Conservation (phyloP, 2,888 invertebrate species). For the Urechis unicinctus region DNA sequence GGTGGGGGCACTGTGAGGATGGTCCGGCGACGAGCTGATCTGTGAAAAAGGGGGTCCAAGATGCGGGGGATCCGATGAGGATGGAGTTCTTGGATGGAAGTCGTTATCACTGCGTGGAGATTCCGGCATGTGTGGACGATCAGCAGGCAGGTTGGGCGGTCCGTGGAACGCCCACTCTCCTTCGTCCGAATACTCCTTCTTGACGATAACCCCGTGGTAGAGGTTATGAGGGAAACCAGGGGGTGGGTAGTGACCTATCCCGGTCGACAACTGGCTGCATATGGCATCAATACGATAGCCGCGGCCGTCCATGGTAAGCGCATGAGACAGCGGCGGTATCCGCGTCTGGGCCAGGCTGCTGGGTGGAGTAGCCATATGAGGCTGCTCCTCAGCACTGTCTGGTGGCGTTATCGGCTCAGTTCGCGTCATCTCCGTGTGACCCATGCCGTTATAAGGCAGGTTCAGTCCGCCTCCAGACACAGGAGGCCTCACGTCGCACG, state of each 20-base stretch:
- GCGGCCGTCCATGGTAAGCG: neutral
- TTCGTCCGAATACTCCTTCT: slow-evolving; percentile 15
- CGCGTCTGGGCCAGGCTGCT: neutral
- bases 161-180: neutral
- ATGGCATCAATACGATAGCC: slow-evolving; percentile 25
- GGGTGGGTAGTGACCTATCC: slow-evolving; percentile 12
- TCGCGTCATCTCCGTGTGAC: neutral
- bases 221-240: slow-evolving; percentile 2
- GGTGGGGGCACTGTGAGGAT: neutral
- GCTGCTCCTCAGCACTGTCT: slow-evolving; percentile 14
- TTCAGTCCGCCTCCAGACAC: neutral
- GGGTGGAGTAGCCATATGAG: neutral
- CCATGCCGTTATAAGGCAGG: neutral
- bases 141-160: neutral
- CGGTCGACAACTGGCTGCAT: slow-evolving; percentile 26
- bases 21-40: neutral
- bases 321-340: neutral
- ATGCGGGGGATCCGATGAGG: too few relatives aligned
- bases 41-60: too few relatives aligned
- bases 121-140: too few relatives aligned
- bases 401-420: slow-evolving; percentile 7
- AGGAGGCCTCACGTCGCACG: neutral
- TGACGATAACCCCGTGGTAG: slow-evolving; percentile 16
- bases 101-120: neutral
- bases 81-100: too few relatives aligned